Conservation (phyloP, 2,113 vertebrate species). For the Brachionichthys hirsutus region DNA sequence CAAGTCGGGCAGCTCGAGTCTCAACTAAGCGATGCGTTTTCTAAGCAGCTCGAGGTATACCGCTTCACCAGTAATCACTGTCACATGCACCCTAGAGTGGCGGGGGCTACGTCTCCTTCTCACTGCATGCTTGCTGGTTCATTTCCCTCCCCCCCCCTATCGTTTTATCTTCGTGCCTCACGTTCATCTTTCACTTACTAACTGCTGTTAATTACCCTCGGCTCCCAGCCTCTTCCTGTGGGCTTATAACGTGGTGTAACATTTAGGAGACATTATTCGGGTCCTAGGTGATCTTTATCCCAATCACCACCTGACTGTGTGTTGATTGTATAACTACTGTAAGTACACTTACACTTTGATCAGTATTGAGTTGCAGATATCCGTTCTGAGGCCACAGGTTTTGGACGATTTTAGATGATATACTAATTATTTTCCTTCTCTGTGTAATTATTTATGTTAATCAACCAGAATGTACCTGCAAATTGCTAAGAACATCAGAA, state of each 20-base stretch:
- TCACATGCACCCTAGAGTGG: slow-evolving; percentile 50
- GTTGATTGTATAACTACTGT: background rate
- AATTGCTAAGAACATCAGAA: slow-evolving; percentile 9
- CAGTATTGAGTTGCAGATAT: slow-evolving; percentile 8
- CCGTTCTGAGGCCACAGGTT: slow-evolving; percentile 73
- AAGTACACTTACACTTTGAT: too few species aligned
- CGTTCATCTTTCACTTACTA: slow-evolving; percentile 61
- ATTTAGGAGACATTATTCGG: slow-evolving; percentile 6
- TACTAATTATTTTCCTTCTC: slow-evolving; percentile 16
- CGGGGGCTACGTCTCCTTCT: slow-evolving; percentile 63
- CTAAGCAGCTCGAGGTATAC: slow-evolving; percentile 84
- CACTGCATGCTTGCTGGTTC: slow-evolving; percentile 67
- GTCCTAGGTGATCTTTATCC: slow-evolving; percentile 8
- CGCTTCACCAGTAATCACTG: slow-evolving; percentile 72
- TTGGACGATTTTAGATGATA: slow-evolving; percentile 14
- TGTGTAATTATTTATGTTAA: slow-evolving; percentile 17
- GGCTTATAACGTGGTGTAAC: slow-evolving; percentile 64
- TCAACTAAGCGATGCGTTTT: slow-evolving; percentile 85
- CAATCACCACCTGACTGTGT: background rate
- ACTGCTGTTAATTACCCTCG: slow-evolving; percentile 34
- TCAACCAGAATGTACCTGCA: background rate
- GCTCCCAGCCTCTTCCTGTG: slow-evolving; percentile 68
- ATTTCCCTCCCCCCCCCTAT: slow-evolving; percentile 36
- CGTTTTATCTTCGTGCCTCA: slow-evolving; percentile 38
- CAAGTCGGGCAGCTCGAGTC: slow-evolving; percentile 82